These are phyloP conservation scores for Leptosomus discolor DNA, from an alignment of 2,113 vertebrate species.

Conservation along the genomic window DNA sequence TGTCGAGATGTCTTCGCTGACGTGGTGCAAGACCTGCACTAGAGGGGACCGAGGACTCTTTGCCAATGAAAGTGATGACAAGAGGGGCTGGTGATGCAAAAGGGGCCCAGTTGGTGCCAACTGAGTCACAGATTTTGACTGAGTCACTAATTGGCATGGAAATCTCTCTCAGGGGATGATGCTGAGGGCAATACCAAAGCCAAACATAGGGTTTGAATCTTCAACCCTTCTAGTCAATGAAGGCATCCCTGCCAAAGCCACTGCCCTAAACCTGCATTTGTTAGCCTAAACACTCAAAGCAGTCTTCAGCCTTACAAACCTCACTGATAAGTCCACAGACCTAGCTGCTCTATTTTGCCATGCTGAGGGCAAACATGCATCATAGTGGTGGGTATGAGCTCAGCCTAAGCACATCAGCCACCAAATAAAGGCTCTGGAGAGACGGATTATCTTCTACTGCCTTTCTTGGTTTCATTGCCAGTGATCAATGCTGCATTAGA, in stretches of 20 bases:
- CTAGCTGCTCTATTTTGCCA: neutral
- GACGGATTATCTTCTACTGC: neutral
- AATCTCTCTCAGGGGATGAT: neutral
- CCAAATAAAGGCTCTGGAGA: neutral
- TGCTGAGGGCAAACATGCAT: neutral
- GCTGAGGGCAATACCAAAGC: neutral
- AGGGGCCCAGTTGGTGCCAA: neutral
- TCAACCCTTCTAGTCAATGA: neutral
- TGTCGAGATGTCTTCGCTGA: neutral
- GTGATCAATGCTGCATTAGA: neutral
- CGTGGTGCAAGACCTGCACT: neutral
- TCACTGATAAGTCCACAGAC: neutral
- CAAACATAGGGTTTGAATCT: neutral
- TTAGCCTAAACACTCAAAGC: neutral
- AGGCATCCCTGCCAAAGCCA: neutral
- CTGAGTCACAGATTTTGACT: neutral
- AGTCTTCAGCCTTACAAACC: neutral
- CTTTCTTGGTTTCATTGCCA: neutral
- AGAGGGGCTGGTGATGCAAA: conserved; percentile 8
- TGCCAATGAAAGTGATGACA: neutral
- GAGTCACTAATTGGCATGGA: neutral
- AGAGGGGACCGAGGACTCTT: neutral
- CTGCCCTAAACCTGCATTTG: neutral
- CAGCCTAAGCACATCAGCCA: neutral
- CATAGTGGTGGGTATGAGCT: neutral